phyloP scores from a whole-genome alignment of 2,888 invertebrate genomes.

The Cataglyphis altisquamis region DNA sequence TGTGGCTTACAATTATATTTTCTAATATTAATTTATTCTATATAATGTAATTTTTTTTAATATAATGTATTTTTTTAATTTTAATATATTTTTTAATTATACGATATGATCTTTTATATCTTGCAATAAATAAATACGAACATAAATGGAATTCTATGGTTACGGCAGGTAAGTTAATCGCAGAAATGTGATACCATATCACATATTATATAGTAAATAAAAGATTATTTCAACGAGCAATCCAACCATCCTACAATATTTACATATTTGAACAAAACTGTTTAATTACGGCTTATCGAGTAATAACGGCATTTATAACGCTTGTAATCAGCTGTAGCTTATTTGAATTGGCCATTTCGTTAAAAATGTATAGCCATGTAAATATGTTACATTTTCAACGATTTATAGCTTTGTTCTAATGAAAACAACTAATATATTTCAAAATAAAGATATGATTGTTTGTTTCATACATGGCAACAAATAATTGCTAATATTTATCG shows the following conservation, averaged over 20 bases:
- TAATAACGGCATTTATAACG: constrained; percentile 32
- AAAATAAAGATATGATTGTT: background rate
- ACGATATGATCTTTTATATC: background rate
- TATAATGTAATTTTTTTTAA: constrained; percentile 29
- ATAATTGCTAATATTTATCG: background rate
- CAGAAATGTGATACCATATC: background rate
- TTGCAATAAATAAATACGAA: background rate
- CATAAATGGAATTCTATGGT: constrained; percentile 10
- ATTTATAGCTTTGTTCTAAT: constrained; percentile 6
- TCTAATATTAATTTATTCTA: constrained; percentile 10
- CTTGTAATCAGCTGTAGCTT: constrained; percentile 32
- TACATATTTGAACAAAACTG: constrained; percentile 34
- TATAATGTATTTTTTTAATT: constrained; percentile 8
- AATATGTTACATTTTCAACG: constrained; percentile 13
- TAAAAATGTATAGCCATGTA: constrained; percentile 19
- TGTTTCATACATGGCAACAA: background rate
- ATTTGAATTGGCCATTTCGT: constrained; percentile 25
- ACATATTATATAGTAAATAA: constrained; percentile 24
- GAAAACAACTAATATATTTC: background rate
- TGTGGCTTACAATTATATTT: background rate
- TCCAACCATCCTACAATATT: constrained; percentile 28
- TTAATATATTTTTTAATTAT: background rate
- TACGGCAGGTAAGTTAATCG: constrained; percentile 25
- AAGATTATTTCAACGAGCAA: constrained; percentile 42
- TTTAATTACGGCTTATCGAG: constrained; percentile 35